Conservation (phyloP, 2,113 vertebrate species). For the Alces alces region DNA sequence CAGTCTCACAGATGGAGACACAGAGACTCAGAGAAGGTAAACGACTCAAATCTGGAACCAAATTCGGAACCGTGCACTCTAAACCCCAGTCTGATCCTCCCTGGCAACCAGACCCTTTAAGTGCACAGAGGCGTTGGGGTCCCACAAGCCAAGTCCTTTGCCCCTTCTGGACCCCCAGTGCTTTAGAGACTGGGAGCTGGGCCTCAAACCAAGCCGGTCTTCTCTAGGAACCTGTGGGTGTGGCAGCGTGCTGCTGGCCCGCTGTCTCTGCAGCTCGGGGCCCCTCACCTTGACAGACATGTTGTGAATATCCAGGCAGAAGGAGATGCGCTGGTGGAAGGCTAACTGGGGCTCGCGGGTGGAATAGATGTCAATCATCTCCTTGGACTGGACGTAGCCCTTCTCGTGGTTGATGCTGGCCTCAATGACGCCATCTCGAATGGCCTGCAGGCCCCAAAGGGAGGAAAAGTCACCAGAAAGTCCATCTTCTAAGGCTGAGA, state of each 20-base stretch:
- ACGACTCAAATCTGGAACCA: neutral
- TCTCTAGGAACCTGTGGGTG: fast-evolving
- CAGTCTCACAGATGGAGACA: neutral
- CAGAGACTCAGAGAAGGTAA: neutral
- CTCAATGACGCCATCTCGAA: conserved; percentile 96
- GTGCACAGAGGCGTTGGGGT: fast-evolving
- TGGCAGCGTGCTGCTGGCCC: fast-evolving
- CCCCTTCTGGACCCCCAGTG: neutral
- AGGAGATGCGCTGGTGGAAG: conserved; percentile 98
- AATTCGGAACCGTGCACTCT: neutral
- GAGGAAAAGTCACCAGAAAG: neutral
- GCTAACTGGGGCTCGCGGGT: conserved; percentile 97
- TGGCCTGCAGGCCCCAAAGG: conserved; percentile 84
- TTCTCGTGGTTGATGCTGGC: conserved; percentile 99
- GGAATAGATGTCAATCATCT: conserved; percentile 97
- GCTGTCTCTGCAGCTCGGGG: fast-evolving
- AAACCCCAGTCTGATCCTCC: neutral
- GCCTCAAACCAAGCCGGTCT: neutral
- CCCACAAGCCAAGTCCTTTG: neutral
- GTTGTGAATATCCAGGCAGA: conserved; percentile 99
- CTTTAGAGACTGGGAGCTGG: neutral
- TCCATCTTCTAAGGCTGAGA: neutral
- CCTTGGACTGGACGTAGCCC: conserved; percentile 97
- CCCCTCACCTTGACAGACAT: conserved; percentile 96
- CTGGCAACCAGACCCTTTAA: neutral